Evolutionary conservation across 2,888 invertebrate genomes (phyloP), one percentile per base, ranked within the genome.

Genomic region (Hydropsyche betteni): DNA sequence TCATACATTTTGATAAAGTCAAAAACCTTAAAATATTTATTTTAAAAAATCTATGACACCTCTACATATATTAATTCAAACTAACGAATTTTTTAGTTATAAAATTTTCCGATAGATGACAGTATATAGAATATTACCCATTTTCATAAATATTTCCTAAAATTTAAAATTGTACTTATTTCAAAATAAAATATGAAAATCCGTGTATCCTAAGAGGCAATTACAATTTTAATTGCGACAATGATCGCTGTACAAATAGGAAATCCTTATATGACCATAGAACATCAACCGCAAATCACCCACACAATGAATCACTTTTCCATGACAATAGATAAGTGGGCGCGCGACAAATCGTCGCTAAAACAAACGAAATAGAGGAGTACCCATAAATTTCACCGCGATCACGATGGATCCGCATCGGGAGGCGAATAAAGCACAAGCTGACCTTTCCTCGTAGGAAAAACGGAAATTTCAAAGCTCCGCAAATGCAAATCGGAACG

Each of bases 261-360:
- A 53, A 53, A 53, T 14, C 53, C 53, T 5, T 53, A 53, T 53
- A 53, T 6, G 53, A 16, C 53, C 12, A 10, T 24, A 24, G 24
- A 24, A 24, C 24, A 24, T 53, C 14, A 53, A 53, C 53, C 12
- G 14, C 53, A 53, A n/a, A 10, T 16, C 12, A 12, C 53, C 53
- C 14, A 53, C 53, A 53, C 53, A 16, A 53, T 53, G 53, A 53
- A 14, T 53, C 53, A 53, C 14, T 53, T 53, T 53, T 53, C 51
- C 14, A 10, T 16, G 14, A 53, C 53, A 53, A 53, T 53, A 53
- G 53, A 53, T 6, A 16, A 53, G 53, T 53, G 53, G 53, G 53
- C 12, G 24, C 24, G 24, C 24, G 24, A 24, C 24, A 24, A 24
- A 24, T 24, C 24, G 24, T 24, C 24, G 24, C 24, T 24, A 24